Evolutionary conservation across 2,113 vertebrate species (phyloP), one percentile per base, ranked within the genome.

Genomic region (Cynoglossus semilaevis): DNA sequence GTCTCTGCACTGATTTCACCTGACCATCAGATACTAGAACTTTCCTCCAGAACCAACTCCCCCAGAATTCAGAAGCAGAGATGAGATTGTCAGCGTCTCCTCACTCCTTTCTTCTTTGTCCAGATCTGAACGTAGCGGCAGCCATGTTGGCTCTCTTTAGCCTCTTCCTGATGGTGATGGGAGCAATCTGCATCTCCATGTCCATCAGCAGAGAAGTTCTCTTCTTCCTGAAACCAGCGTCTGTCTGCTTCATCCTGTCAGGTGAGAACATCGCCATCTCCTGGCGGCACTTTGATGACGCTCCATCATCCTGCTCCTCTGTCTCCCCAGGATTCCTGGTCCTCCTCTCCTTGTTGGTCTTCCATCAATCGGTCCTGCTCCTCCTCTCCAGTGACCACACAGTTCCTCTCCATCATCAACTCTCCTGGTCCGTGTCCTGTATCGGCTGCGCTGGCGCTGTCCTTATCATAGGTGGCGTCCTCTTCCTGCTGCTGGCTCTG

Each of bases 341-440:
- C 18, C 85, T 95, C 1, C 46, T 92, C 44, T 90, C 87, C 17
- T 72, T 95, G 50, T 49, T 90, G 51, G 72, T 94, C 10, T 95
- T 95, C 86, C 92, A 93, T 60, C 92, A 92, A 70, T 92, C 93
- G 0, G 89, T 95, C 6, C 37, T 72, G 14, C 89, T 85, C 5
- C 83, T 94, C 7, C 73, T 95, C 35, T 80, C 76, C 66, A 91
- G 86, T 10, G 88, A 90, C 61, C 78, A 87, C 70, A 76, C 81
- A 0, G 84, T 92, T 15, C 88, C 88, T 0, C 86, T 95, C 19
- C 78, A 89, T 50, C 90, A 93, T 1, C 87, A 93, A 64, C 91
- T 94, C 53, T 92, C 93, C 35, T 94, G 94, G 94, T 94, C 94
- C 0, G 88, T 92, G 72, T 89, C 88, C 9, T 94, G 92, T 2